These are phyloP conservation scores for Halichoerus grypus DNA, from an alignment of 2,113 vertebrate genomes.

Conservation along the genomic window DNA sequence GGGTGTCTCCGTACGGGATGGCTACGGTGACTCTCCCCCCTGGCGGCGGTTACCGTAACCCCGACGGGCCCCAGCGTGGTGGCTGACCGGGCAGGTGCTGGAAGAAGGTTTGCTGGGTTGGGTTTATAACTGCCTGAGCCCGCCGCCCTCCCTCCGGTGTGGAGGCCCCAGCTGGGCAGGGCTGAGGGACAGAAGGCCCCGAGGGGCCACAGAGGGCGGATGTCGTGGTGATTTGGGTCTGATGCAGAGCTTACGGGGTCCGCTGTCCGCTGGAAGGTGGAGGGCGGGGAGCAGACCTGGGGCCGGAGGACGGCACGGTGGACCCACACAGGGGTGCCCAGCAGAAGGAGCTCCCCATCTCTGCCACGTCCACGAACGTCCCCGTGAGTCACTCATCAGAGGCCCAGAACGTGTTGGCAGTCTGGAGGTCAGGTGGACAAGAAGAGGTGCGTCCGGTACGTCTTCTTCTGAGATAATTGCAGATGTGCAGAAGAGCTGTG, in stretches of 20 bases:
- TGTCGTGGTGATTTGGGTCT: no score
- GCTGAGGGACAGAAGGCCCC: neutral
- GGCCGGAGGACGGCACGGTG: neutral
- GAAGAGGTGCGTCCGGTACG: neutral
- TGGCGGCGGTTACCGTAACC: neutral
- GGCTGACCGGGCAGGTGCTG: neutral
- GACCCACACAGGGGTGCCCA: no score
- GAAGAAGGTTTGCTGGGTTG: neutral
- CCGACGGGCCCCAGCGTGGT: neutral
- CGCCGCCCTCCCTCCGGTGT: fast-evolving
- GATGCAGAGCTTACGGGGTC: neutral
- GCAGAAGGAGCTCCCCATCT: neutral
- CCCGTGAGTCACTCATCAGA: neutral
- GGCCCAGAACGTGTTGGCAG: neutral
- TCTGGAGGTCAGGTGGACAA: neutral
- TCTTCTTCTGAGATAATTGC: neutral
- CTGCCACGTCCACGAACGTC: neutral
- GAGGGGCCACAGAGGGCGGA: neutral
- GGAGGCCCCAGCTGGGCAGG: no score
- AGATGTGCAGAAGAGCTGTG: neutral
- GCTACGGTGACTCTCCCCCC: neutral
- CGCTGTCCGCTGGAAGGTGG: neutral
- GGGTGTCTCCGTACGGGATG: neutral
- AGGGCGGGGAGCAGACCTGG: neutral
- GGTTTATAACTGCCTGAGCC: neutral